These are phyloP conservation scores for Quadriops clusia DNA, from an alignment of 2,888 invertebrate species.

Conservation along the genomic window DNA sequence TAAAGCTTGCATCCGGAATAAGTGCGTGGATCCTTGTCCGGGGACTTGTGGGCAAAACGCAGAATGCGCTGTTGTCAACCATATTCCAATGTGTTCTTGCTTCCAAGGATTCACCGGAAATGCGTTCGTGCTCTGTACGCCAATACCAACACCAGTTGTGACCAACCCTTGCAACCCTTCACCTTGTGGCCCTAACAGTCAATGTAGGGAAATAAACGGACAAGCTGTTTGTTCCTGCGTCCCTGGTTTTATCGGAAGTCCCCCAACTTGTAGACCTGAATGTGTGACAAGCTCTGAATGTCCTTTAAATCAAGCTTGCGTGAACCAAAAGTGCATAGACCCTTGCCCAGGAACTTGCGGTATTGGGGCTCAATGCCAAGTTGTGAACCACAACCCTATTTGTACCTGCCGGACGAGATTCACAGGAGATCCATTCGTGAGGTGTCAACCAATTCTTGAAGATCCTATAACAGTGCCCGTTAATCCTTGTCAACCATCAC, in stretches of 20 bases:
- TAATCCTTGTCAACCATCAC: conserved; percentile 56
- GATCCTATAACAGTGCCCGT: conserved; percentile 37
- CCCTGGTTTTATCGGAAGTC: conserved; percentile 49
- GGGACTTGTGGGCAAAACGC: conserved; percentile 69
- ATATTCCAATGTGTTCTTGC: conserved; percentile 49
- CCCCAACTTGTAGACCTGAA: conserved; percentile 57
- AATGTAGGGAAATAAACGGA: conserved; percentile 48
- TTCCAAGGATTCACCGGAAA: conserved; percentile 51
- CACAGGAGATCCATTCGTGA: conserved; percentile 53
- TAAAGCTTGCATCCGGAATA: conserved; percentile 64
- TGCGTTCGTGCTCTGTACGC: conserved; percentile 52
- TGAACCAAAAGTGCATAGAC: conserved; percentile 54
- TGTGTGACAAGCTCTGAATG: conserved; percentile 61
- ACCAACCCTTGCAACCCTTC: conserved; percentile 50
- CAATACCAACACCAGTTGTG: conserved; percentile 26
- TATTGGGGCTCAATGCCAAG: conserved; percentile 54
- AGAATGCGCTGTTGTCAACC: conserved; percentile 67
- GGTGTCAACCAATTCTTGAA: conserved; percentile 43
- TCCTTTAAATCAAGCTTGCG: conserved; percentile 51
- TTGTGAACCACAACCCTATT: conserved; percentile 61
- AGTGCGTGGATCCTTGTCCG: conserved; percentile 77
- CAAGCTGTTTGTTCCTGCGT: conserved; percentile 60
- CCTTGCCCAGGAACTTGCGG: conserved; percentile 62
- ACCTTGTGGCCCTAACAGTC: conserved; percentile 53
- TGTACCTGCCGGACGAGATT: conserved; percentile 51